Evolutionary conservation across 2,113 vertebrate species (phyloP).

Genomic region (Pelusios castaneus): DNA sequence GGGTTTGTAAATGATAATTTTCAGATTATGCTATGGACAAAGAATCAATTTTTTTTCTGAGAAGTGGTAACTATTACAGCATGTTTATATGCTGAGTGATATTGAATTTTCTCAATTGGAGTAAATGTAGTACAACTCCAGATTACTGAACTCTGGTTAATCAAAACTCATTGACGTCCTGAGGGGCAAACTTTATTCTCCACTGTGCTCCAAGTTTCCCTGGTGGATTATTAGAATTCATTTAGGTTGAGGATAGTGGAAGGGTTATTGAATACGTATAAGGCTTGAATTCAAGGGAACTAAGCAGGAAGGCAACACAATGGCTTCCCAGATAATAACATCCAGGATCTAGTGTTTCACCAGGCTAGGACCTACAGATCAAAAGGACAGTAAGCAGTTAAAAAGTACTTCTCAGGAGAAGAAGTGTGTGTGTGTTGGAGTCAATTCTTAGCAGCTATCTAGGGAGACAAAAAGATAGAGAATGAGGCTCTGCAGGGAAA

Average conservation of each 20-base stretch:
- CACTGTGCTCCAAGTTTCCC: neutral
- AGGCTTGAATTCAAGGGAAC: neutral
- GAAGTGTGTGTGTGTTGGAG: rapidly evolving
- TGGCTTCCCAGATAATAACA: neutral
- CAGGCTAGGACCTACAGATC: neutral
- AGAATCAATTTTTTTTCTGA: neutral
- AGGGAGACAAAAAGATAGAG: neutral
- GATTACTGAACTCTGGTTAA: neutral
- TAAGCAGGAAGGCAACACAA: neutral
- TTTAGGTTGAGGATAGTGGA: neutral
- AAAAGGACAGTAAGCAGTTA: neutral
- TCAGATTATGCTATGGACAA: neutral
- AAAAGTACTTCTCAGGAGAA: neutral
- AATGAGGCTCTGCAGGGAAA: neutral
- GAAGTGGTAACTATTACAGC: neutral
- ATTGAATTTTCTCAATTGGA: neutral
- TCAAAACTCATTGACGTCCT: neutral
- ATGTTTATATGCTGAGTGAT: neutral
- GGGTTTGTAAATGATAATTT: neutral
- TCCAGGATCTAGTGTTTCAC: neutral
- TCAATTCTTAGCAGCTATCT: neutral
- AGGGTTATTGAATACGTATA: neutral
- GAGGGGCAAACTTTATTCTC: neutral
- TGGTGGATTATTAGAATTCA: neutral
- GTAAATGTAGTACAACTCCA: neutral